These are phyloP conservation scores for Cerceris rybyensis DNA, from an alignment of 2,888 invertebrate species.

Conservation along the genomic window DNA sequence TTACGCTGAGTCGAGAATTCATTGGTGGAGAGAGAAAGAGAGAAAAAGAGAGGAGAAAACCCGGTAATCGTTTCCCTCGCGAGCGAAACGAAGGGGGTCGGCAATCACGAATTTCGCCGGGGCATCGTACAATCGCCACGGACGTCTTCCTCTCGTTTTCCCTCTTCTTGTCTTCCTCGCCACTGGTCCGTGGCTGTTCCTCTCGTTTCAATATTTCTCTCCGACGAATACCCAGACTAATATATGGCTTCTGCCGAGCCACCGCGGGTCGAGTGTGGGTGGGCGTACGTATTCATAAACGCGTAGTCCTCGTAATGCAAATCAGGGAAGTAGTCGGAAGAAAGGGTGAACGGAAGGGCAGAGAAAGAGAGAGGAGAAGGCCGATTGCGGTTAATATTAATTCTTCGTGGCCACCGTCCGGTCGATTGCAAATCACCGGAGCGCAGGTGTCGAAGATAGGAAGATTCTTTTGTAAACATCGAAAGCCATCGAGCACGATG, in stretches of 20 bases:
- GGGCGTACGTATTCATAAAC: constrained; percentile 72
- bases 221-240: constrained; percentile 76
- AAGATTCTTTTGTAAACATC: constrained; percentile 38
- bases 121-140: constrained; percentile 70
- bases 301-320: constrained; percentile 74
- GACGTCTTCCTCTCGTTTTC: constrained; percentile 66
- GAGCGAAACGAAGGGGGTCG: constrained; percentile 38
- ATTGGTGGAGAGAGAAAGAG: too few relatives aligned
- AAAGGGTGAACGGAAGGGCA: constrained; percentile 23
- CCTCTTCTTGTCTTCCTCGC: constrained; percentile 34
- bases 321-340: constrained; percentile 64
- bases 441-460: constrained; percentile 43
- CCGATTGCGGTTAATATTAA: constrained; percentile 72
- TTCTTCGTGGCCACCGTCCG: constrained; percentile 66
- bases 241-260: constrained; percentile 76
- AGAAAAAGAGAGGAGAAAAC: too few relatives aligned
- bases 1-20: too few relatives aligned
- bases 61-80: neutral
- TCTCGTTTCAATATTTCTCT: constrained; percentile 78
- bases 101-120: constrained; percentile 72
- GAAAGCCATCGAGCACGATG: constrained; percentile 28
- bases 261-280: constrained; percentile 61
- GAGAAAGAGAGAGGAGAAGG: constrained; percentile 6
- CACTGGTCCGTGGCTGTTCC: constrained; percentile 37
- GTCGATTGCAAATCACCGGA: constrained; percentile 60